These are phyloP conservation scores for Mizuhopecten yessoensis DNA, from an alignment of 1,140 invertebrate species.

Conservation along the genomic window DNA sequence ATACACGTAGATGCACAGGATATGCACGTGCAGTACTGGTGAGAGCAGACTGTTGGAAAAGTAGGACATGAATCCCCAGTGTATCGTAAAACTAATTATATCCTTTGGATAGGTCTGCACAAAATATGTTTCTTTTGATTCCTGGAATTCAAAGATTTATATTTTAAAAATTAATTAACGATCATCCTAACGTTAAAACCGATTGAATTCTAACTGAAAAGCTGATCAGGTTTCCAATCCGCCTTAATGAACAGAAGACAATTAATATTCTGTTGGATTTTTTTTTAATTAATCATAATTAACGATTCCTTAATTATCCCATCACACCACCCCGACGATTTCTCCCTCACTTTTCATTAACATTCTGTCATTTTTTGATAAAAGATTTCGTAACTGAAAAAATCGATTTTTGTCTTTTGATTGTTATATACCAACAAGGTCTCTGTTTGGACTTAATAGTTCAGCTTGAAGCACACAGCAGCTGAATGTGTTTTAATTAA, in stretches of 20 bases:
- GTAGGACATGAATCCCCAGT: background rate
- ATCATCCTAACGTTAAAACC: slow-evolving; percentile 15
- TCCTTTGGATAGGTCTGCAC: background rate
- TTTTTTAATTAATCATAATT: slow-evolving; percentile 40
- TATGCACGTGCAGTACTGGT: background rate
- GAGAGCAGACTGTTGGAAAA: background rate
- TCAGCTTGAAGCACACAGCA: no score
- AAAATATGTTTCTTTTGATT: slow-evolving; percentile 30
- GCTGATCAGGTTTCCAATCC: background rate
- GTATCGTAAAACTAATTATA: background rate
- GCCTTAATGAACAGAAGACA: background rate
- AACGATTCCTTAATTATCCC: background rate
- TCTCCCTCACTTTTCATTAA: background rate
- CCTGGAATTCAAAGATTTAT: slow-evolving; percentile 4
- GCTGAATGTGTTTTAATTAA: no score
- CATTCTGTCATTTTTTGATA: slow-evolving; percentile 10
- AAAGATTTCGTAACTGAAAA: background rate
- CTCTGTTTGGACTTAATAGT: background rate
- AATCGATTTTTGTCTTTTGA: slow-evolving; percentile 17
- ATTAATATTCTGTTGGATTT: slow-evolving; percentile 40
- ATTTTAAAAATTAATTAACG: slow-evolving; percentile 40
- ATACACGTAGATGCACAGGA: background rate
- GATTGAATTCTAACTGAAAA: slow-evolving; percentile 21
- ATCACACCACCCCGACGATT: background rate
- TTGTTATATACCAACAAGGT: slow-evolving; percentile 12